These are phyloP conservation scores for Struthio camelus DNA, from an alignment of 2,113 vertebrate genomes.

Conservation along the genomic window DNA sequence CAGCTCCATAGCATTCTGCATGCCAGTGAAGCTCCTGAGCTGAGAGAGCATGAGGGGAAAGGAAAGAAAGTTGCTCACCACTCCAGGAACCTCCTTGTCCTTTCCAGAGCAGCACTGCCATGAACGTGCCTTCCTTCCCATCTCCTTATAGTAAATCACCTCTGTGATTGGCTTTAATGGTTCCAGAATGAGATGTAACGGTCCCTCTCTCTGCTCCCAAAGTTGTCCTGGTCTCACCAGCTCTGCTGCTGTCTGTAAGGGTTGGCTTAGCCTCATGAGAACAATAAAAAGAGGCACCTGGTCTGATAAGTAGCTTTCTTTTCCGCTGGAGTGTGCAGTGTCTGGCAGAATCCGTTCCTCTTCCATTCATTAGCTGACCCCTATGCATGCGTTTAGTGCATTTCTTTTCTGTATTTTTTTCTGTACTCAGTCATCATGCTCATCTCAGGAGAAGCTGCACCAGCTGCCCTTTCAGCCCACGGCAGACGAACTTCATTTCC, in stretches of 20 bases:
- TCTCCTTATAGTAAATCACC: background rate
- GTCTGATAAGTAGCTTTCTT: conserved; percentile 64
- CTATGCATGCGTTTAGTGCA: conserved; percentile 70
- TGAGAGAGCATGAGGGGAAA: conserved; percentile 37
- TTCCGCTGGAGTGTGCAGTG: conserved; percentile 6
- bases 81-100: conserved; percentile 59
- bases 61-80: conserved; percentile 63
- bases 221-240: background rate
- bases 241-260: background rate
- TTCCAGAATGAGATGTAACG: background rate
- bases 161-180: background rate
- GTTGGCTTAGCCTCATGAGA: background rate
- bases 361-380: conserved; percentile 55
- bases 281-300: conserved; percentile 38
- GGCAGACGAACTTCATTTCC: conserved; percentile 95
- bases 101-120: background rate
- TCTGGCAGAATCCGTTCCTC: conserved; percentile 47
- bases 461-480: conserved; percentile 98
- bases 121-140: background rate
- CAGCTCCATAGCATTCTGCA: conserved; percentile 66
- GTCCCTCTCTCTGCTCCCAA: background rate
- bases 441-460: conserved; percentile 99
- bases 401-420: conserved; percentile 74
- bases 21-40: conserved; percentile 56
- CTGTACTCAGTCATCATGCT: conserved; percentile 97